Evolutionary conservation across 2,797 vertebrate species (phyloP).

Genomic region (Chaunax sp.): DNA sequence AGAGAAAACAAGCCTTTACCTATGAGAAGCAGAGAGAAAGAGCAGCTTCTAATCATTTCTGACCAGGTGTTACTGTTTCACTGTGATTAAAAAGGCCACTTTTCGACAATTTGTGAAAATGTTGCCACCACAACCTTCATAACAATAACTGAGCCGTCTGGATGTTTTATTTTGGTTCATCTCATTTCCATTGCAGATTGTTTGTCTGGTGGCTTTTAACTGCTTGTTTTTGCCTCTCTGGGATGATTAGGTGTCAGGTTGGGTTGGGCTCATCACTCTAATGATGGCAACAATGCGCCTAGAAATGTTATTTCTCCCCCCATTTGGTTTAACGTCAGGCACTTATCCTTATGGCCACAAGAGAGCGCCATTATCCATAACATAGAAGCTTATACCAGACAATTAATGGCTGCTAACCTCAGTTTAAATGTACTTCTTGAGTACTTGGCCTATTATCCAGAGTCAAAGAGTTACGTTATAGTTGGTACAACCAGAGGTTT

Average conservation of each 20-base stretch:
- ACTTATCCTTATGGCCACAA: constrained; percentile 52
- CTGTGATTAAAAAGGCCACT: too few relatives aligned
- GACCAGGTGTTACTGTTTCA: too few relatives aligned
- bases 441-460: too few relatives aligned
- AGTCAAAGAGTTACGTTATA: background rate
- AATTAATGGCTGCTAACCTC: too few relatives aligned
- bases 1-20: too few relatives aligned
- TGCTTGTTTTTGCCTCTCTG: constrained; percentile 8
- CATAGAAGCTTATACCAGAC: too few relatives aligned
- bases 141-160: too few relatives aligned
- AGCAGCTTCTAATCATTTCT: too few relatives aligned
- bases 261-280: constrained; percentile 26
- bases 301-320: constrained; percentile 30
- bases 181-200: constrained; percentile 19
- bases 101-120: too few relatives aligned
- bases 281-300: constrained; percentile 42
- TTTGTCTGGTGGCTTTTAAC: constrained; percentile 22
- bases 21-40: too few relatives aligned
- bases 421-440: too few relatives aligned
- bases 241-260: constrained; percentile 27
- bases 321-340: constrained; percentile 18
- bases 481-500: background rate
- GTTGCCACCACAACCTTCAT: too few relatives aligned
- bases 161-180: background rate
- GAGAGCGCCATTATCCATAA: constrained; percentile 58